Conservation (phyloP, 2,888 invertebrate species). For the Aproaerema taeniolella region DNA sequence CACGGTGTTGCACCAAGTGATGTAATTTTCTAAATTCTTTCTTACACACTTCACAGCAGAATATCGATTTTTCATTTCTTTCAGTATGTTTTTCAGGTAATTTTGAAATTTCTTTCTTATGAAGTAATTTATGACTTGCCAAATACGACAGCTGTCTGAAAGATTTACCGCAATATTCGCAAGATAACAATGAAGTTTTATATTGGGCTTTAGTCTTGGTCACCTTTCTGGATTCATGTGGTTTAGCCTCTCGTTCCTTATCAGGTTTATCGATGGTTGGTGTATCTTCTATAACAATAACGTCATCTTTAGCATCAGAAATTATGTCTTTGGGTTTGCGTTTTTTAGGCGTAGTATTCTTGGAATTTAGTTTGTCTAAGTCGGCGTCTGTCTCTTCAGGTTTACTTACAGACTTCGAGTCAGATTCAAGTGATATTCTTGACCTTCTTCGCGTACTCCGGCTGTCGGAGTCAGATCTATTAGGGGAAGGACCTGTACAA, state of each 20-base stretch:
- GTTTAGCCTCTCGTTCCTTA: constrained; percentile 31
- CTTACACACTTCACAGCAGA: constrained; percentile 64
- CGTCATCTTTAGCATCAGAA: constrained; percentile 40
- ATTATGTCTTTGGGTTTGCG: constrained; percentile 43
- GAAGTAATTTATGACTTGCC: constrained; percentile 58
- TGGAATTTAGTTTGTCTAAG: constrained; percentile 29
- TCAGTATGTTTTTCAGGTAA: constrained; percentile 32
- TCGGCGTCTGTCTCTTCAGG: constrained; percentile 45
- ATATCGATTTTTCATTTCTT: constrained; percentile 35
- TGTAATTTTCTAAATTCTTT: constrained; percentile 69
- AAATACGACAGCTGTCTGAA: constrained; percentile 69
- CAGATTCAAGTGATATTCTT: constrained; percentile 48
- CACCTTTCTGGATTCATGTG: constrained; percentile 33
- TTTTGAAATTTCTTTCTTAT: constrained; percentile 47
- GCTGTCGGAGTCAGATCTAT: constrained; percentile 59
- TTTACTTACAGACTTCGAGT: constrained; percentile 38
- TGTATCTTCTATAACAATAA: constrained; percentile 52
- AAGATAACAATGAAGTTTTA: constrained; percentile 41
- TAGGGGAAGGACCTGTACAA: constrained; percentile 68
- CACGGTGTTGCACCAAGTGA: constrained; percentile 67
- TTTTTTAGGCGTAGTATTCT: constrained; percentile 35
- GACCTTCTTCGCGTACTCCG: constrained; percentile 43
- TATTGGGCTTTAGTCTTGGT: constrained; percentile 31
- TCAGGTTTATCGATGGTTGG: constrained; percentile 36
- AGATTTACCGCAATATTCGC: constrained; percentile 66